Conservation (phyloP, 2,113 vertebrate species). For the Toxostoma redivivum region DNA sequence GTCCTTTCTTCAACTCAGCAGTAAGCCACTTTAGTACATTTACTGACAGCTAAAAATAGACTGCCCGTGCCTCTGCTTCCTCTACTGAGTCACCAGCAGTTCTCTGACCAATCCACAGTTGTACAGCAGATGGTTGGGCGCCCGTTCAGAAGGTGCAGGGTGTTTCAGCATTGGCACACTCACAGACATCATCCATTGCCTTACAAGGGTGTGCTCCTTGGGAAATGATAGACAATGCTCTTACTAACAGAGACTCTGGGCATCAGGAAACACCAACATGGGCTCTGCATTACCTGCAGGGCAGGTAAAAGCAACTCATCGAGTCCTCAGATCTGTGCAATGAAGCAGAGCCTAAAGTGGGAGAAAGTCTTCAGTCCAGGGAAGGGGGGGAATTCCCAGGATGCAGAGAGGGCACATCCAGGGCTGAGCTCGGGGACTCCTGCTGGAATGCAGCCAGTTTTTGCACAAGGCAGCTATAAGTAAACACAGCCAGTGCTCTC, state of each 20-base stretch:
- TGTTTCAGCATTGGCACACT: background rate
- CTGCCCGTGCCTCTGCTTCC: background rate
- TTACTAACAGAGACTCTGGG: background rate
- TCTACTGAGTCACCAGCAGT: constrained; percentile 17
- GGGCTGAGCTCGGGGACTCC: background rate
- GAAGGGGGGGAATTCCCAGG: background rate
- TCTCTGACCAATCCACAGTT: background rate
- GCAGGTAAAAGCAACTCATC: background rate
- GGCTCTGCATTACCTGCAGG: background rate
- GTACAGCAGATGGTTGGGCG: background rate
- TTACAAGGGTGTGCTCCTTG: background rate
- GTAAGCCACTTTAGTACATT: constrained; percentile 48
- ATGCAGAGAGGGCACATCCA: background rate
- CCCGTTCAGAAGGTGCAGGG: background rate
- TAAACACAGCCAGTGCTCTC: background rate
- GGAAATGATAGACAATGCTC: fast-evolving
- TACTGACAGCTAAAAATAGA: constrained; percentile 57
- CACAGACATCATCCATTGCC: background rate
- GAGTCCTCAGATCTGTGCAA: background rate
- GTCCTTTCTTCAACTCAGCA: constrained; percentile 40
- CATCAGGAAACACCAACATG: fast-evolving
- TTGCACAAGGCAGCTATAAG: background rate
- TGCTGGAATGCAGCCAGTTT: background rate
- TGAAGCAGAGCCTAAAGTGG: background rate
- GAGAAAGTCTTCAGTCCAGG: background rate